Percentiles rank a stretch among this genome's conserved stretches.
phyloP scores from a whole-genome alignment of 1,140 invertebrate genomes.

The Aphidius ervi region DNA sequence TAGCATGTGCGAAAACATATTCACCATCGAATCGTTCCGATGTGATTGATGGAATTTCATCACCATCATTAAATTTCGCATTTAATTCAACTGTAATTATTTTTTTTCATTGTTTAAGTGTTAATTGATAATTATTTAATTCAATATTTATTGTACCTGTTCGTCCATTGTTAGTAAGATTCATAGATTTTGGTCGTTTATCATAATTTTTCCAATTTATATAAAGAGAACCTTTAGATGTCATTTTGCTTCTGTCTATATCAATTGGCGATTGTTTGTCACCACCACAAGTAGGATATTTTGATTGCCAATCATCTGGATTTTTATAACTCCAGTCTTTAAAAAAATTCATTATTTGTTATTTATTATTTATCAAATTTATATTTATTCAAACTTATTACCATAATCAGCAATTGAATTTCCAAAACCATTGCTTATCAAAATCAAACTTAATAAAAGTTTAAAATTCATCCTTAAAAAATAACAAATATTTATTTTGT shows the following conservation, averaged over 20 bases:
- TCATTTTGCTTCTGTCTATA: neutral
- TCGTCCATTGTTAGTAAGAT: neutral
- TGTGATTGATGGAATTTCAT: conserved; percentile 1
- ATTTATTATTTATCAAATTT: too few relatives aligned
- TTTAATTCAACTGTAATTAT: neutral
- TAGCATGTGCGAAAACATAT: conserved; percentile 15
- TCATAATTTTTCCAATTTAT: neutral
- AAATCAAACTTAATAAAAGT: too few relatives aligned
- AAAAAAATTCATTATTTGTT: too few relatives aligned
- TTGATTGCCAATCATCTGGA: neutral
- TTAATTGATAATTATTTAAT: neutral
- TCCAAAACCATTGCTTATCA: too few relatives aligned
- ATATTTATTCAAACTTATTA: too few relatives aligned
- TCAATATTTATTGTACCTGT: neutral
- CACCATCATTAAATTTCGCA: neutral
- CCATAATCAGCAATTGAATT: too few relatives aligned
- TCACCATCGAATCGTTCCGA: conserved; percentile 6
- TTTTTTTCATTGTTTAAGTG: neutral
- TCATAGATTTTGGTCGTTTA: neutral
- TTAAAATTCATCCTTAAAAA: too few relatives aligned
- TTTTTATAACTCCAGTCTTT: neutral
- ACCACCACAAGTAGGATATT: neutral
- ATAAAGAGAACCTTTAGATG: neutral
- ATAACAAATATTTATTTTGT: too few relatives aligned
- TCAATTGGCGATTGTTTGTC: conserved; percentile 3